A percentile compares a stretch with the other conserved stretches of the same genome.
Evolutionary conservation across 2,797 vertebrate species (phyloP).

Genomic region (Parambassis ranga): DNA sequence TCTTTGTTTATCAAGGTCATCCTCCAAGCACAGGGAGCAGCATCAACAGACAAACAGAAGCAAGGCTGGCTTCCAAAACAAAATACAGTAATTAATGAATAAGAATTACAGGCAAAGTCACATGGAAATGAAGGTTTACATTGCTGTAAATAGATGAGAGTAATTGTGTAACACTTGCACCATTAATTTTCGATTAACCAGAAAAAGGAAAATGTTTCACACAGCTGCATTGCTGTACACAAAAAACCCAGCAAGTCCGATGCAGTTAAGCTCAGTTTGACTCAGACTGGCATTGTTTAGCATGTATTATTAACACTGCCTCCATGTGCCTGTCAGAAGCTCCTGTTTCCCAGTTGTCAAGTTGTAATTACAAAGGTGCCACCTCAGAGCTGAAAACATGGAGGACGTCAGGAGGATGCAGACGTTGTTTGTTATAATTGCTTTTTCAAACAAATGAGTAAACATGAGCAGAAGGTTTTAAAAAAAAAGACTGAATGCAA

Average conservation of each 20-base stretch:
- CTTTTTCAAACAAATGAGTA: background rate
- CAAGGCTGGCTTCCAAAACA: background rate
- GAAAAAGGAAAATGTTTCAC: background rate
- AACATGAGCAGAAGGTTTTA: background rate
- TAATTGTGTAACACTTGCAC: background rate
- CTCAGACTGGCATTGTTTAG: slow-evolving; percentile 25
- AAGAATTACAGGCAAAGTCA: background rate
- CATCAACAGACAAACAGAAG: background rate
- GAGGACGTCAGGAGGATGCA: slow-evolving; percentile 16
- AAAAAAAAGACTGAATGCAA: too few species aligned
- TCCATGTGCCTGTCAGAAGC: slow-evolving; percentile 12
- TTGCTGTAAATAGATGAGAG: background rate
- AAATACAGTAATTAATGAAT: background rate
- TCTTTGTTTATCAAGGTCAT: background rate
- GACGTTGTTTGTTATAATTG: slow-evolving; percentile 8
- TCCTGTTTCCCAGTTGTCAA: slow-evolving; percentile 32
- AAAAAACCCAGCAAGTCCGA: slow-evolving; percentile 18
- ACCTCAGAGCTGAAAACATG: slow-evolving; percentile 20
- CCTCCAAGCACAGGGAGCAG: background rate
- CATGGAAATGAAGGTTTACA: background rate
- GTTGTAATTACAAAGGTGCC: slow-evolving; percentile 43
- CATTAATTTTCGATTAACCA: background rate
- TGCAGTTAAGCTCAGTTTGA: slow-evolving; percentile 29
- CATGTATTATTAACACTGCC: slow-evolving; percentile 43
- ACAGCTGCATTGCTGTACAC: background rate